These are phyloP conservation scores for Dascillus cervinus DNA, from an alignment of 2,888 invertebrate species.

Conservation along the genomic window DNA sequence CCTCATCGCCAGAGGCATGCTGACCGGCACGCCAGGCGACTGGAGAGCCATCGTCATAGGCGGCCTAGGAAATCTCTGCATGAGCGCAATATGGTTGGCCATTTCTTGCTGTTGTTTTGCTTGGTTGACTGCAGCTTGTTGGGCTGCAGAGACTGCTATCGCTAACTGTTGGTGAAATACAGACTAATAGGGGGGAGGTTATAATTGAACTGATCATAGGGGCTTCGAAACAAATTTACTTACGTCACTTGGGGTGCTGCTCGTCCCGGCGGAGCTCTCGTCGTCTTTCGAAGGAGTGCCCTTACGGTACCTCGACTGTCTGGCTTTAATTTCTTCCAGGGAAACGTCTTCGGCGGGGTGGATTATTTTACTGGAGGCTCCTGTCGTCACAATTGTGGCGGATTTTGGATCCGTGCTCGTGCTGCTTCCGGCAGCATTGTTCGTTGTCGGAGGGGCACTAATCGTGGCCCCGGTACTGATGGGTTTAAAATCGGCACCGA, in stretches of 20 bases:
- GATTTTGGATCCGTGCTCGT: conserved; percentile 30
- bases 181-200: neutral
- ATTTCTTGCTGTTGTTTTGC: conserved; percentile 20
- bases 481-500: conserved; percentile 56
- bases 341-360: conserved; percentile 93
- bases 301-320: conserved; percentile 55
- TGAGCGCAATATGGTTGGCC: conserved; percentile 37
- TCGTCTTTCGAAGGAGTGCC: conserved; percentile 30
- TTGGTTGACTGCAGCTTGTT: conserved; percentile 40
- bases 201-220: neutral
- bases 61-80: conserved; percentile 45
- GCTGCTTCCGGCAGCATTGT: conserved; percentile 30
- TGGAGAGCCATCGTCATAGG: conserved; percentile 42
- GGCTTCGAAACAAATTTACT: conserved; percentile 19
- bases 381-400: conserved; percentile 66
- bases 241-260: conserved; percentile 34
- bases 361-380: conserved; percentile 81
- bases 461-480: conserved; percentile 62
- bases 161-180: conserved; percentile 32
- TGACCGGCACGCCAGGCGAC: conserved; percentile 44
- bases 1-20: conserved; percentile 46
- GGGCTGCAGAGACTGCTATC: conserved; percentile 44
- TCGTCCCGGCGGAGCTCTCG: conserved; percentile 31
- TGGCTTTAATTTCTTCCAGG: conserved; percentile 72
- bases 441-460: conserved; percentile 67